phyloP scores from a whole-genome alignment of 2,113 vertebrate genomes.

The Neodon shergylaensis region DNA sequence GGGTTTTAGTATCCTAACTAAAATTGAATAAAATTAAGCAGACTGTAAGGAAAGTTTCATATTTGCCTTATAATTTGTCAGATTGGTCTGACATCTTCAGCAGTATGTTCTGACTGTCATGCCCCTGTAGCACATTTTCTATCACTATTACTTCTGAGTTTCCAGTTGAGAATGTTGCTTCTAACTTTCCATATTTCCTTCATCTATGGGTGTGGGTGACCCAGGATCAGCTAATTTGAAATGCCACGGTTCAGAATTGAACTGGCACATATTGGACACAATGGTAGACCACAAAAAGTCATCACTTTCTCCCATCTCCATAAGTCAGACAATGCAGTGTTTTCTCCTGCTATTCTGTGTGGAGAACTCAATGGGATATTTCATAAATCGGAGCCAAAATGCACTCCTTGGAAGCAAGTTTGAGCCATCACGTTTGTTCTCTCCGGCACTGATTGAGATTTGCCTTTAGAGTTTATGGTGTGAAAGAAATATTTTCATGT shows the following conservation, averaged over 20 bases:
- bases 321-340: neutral
- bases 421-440: slow-evolving; percentile 8
- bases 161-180: slow-evolving; percentile 13
- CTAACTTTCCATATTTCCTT: slow-evolving; percentile 23
- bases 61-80: neutral
- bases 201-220: slow-evolving; percentile 14
- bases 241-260: slow-evolving; percentile 12
- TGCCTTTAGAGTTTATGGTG: slow-evolving; percentile 43
- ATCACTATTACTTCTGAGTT: neutral
- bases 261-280: neutral
- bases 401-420: neutral
- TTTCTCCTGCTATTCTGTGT: neutral
- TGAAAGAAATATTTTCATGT: slow-evolving; percentile 13
- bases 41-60: slow-evolving; percentile 17
- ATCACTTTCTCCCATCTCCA: neutral
- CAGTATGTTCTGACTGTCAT: slow-evolving; percentile 30
- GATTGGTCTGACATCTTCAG: neutral
- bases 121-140: neutral
- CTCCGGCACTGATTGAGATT: neutral
- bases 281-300: neutral
- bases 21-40: slow-evolving; percentile 34
- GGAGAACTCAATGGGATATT: neutral
- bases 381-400: slow-evolving; percentile 20
- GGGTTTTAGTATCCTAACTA: slow-evolving; percentile 25
- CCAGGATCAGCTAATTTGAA: slow-evolving; percentile 40